phyloP scores from a whole-genome alignment of 1,140 invertebrate genomes.

The Cydia splendana region DNA sequence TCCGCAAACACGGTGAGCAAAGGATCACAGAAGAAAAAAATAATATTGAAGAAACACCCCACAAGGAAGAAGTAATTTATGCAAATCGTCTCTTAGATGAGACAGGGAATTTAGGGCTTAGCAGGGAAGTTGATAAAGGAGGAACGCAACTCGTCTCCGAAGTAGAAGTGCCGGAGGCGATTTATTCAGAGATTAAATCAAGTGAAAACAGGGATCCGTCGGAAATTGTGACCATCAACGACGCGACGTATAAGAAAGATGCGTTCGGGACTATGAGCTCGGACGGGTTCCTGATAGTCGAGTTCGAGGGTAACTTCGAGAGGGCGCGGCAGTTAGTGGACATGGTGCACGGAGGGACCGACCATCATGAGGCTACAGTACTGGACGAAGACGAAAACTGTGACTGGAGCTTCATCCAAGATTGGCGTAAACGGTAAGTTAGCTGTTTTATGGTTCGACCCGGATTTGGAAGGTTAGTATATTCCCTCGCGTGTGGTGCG shows the following conservation, averaged over 20 bases:
- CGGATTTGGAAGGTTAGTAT: conserved; percentile 43
- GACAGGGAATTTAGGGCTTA: conserved; percentile 59
- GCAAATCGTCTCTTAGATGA: conserved; percentile 69
- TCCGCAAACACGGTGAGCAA: conserved; percentile 74
- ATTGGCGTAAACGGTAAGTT: conserved; percentile 84
- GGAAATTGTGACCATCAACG: conserved; percentile 63
- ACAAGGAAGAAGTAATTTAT: conserved; percentile 75
- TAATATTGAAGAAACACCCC: conserved; percentile 47
- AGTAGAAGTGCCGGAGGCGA: conserved; percentile 72
- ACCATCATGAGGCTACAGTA: conserved; percentile 72
- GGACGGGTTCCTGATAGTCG: conserved; percentile 83
- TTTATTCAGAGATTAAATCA: conserved; percentile 71
- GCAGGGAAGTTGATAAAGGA: conserved; percentile 64
- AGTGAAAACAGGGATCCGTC: conserved; percentile 45
- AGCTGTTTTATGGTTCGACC: conserved; percentile 36
- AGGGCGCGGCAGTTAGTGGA: conserved; percentile 81
- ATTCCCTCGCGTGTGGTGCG: conserved; percentile 37
- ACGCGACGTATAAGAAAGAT: conserved; percentile 70
- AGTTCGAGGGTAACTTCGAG: conserved; percentile 83
- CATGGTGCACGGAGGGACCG: conserved; percentile 76
- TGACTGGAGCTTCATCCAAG: conserved; percentile 88
- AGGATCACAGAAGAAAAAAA: conserved; percentile 58
- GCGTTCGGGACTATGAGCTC: conserved; percentile 60
- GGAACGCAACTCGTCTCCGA: conserved; percentile 71
- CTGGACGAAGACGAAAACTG: conserved; percentile 79